Base-by-base conservation (phyloP, 1,140 invertebrate genomes). In the Drosophila baimaii region DNA sequence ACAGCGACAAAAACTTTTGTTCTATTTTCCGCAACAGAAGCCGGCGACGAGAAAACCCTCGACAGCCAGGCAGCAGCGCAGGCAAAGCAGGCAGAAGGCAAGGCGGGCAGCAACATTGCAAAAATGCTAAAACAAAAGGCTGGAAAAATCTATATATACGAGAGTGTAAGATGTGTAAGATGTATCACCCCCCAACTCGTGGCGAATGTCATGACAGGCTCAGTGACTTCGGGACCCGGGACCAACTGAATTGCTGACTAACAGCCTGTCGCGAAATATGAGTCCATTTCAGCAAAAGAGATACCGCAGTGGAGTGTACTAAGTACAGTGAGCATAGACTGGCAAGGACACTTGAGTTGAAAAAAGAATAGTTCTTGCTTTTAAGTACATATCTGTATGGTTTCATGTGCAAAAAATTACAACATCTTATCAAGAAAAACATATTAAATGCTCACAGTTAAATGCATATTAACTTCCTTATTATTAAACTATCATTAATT, bases 211-310 rank as follows among this genome's bases (percentile, higher is more conserved):
- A 89, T 81, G 84, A 89, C 84, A 89, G 82, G 85, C 85, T 89
- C 86, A 90, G 78, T 85, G 85, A 89, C 85, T 89, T 81, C 61
- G 77, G 66, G 77, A 81, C 79, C 83, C 83, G 62, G 54, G 57
- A 72, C 79, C 70, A 78, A 85, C 85, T 90, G 85, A 90, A 89
- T 90, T 85, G 85, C 85, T 89, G 84, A 89, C 84, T 89, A 89
- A 89, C 85, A 85, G 81, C 78, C 86, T 89, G 85, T 90, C 85
- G 85, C 85, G 81, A 90, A 89, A 90, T 90, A 90, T 90, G 85
- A 89, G 85, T 89, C 78, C 86, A 90, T 90, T 89, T 89, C 55
- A 83, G 80, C 80, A 62, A 89, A 88, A 89, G 78, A 88, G 72
- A 79, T 77, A 77, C 65, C 66, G 51, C 51, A 69, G 39, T 44